Conservation (phyloP, 1,140 invertebrate genomes). For the Drosophila triauraria region DNA sequence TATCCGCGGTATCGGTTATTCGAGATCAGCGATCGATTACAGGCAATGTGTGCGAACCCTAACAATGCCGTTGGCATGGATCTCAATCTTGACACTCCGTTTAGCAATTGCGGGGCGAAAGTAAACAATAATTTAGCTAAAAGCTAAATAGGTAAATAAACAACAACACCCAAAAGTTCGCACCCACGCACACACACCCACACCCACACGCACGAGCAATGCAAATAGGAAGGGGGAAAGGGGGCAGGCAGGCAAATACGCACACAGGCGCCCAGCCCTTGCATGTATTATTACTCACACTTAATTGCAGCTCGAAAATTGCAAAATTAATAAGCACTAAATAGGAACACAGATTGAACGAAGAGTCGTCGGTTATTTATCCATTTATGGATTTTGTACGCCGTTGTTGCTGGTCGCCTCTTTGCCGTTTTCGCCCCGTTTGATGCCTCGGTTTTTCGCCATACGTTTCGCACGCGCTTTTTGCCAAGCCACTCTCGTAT, state of each 20-base stretch:
- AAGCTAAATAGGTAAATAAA: constrained; percentile 63
- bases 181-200: constrained; percentile 24
- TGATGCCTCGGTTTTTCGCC: constrained; percentile 33
- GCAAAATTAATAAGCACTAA: constrained; percentile 50
- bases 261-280: constrained; percentile 13
- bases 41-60: constrained; percentile 47
- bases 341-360: constrained; percentile 70
- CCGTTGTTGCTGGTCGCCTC: constrained; percentile 9
- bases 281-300: constrained; percentile 30
- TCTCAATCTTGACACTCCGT: constrained; percentile 23
- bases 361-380: constrained; percentile 25
- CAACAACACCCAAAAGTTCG: constrained; percentile 42
- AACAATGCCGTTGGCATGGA: constrained; percentile 23
- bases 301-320: constrained; percentile 61
- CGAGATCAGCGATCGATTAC: neutral
- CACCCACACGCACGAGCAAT: constrained; percentile 2
- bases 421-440: constrained; percentile 17
- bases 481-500: neutral
- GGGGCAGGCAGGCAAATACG: neutral
- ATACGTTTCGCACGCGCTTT: constrained; percentile 46
- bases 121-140: constrained; percentile 21
- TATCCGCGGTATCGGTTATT: constrained; percentile 18
- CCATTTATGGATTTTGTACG: constrained; percentile 44
- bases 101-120: constrained; percentile 24
- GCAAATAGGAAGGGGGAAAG: too few species aligned